Evolutionary conservation across 1,140 invertebrate species (phyloP), one percentile per base, ranked within the genome.

Genomic region (Araneus ventricosus): DNA sequence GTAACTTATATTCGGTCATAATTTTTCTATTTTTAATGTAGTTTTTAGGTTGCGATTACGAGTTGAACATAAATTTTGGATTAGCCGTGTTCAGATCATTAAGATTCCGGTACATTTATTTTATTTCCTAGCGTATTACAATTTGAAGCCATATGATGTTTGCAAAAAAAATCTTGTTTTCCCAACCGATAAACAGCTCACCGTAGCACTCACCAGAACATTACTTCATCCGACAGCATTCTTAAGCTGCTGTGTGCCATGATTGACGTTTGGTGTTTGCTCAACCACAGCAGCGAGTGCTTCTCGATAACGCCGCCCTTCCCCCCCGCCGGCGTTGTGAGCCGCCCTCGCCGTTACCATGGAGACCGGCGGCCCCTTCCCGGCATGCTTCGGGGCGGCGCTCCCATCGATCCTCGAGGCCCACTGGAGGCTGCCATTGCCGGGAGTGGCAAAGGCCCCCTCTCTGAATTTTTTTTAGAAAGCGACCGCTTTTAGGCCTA

Each of bases 351-450:
- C 39, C 39, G 84, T 89, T 93, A 79, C 75, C 87, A 37, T 84
- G 86, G 75, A 45, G 87, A 88, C 75, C 61, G 75, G 75, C 86
- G 84, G 41, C 86, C 92, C 39, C 67, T 93, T 93, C 92, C 92
- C 92, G 86, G 86, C 86, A 89, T 93, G 70, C 92, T 93, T n/a
- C 24, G 59, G 86, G 92, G 75, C 92, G 87, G 92, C 92, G 86
- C 87, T 93, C 61, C 57, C 86, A 93, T 93, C 92, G 92, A 93
- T 93, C 87, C 92, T 89, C 75, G 75, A 82, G 86, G 82, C 91
- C 70, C 61, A 87, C 84, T 88, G 82, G 80, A 85, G 90, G 85
- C 91, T 93, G 85, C 91, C 91, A 93, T 93, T 93, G 91, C 91
- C 91, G 91, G 91, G 91, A 93, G 91, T 93, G 91, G 91, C 91